Percentiles rank a stretch among this genome's conserved stretches.
phyloP scores from a whole-genome alignment of 2,797 vertebrate species.

The Catharus ustulatus region DNA sequence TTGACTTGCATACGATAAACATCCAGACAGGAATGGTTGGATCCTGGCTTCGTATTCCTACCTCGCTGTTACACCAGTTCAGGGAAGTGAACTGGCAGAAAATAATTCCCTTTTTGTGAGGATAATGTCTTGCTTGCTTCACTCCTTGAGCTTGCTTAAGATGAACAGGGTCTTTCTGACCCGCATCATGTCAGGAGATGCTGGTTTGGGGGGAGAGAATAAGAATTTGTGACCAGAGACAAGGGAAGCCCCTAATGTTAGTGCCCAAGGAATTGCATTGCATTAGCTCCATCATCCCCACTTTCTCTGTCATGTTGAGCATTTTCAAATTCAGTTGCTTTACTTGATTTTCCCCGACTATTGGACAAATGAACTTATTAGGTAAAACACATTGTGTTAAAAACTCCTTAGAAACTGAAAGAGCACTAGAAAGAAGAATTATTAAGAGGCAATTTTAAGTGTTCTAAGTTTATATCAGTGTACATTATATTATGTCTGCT shows the following conservation, averaged over 20 bases:
- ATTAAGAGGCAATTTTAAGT: not conserved
- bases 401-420: not conserved
- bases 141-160: not conserved
- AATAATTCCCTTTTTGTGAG: not conserved
- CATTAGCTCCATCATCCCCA: not conserved
- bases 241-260: not conserved
- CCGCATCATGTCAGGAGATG: not conserved
- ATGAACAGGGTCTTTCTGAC: not conserved
- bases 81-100: not conserved
- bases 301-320: not conserved
- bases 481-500: not conserved
- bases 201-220: not conserved
- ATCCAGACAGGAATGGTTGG: fast-evolving
- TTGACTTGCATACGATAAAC: not conserved
- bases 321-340: not conserved
- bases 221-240: not conserved
- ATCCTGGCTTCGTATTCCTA: not conserved
- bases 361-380: not conserved
- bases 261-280: not conserved
- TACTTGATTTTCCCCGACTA: not conserved
- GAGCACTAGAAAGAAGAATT: not conserved
- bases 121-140: not conserved
- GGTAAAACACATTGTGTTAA: not conserved
- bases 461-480: not conserved
- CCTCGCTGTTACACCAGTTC: not conserved